These are phyloP conservation scores for Noctua pronuba DNA, from an alignment of 2,888 invertebrate genomes.

Conservation along the genomic window DNA sequence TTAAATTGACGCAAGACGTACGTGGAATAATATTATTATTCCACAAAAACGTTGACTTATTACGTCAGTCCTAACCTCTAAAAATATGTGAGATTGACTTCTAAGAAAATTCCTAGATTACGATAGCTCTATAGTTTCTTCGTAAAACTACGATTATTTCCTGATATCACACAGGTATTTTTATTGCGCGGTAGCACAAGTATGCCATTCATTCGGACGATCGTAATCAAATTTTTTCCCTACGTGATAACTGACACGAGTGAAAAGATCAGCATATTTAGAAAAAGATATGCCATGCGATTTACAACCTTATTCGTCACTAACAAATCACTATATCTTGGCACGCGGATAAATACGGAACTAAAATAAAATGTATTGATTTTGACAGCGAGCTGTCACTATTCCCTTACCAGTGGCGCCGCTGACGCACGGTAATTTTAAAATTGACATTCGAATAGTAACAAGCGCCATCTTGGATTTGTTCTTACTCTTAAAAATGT, in stretches of 20 bases:
- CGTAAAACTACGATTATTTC: slow-evolving; percentile 43
- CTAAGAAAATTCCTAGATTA: slow-evolving; percentile 28
- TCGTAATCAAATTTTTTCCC: slow-evolving; percentile 53
- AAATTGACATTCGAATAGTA: background rate
- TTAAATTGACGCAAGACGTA: background rate
- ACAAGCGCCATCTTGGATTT: slow-evolving; percentile 2
- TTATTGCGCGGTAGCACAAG: slow-evolving; percentile 48
- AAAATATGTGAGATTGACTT: slow-evolving; percentile 7
- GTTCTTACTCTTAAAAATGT: slow-evolving; percentile 1
- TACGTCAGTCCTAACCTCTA: background rate
- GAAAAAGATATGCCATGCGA: slow-evolving; percentile 14
- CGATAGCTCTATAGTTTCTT: slow-evolving; percentile 33
- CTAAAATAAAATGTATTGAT: slow-evolving; percentile 13
- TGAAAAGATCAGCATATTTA: slow-evolving; percentile 54
- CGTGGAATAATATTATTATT: background rate
- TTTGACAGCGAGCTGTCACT: slow-evolving; percentile 20
- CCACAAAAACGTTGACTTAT: background rate
- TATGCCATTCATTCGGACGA: slow-evolving; percentile 50
- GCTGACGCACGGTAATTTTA: background rate
- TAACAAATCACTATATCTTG: background rate
- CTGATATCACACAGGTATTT: slow-evolving; percentile 51
- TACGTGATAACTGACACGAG: slow-evolving; percentile 53
- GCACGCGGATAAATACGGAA: slow-evolving; percentile 9
- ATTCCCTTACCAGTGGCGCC: slow-evolving; percentile 10
- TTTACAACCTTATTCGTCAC: slow-evolving; percentile 28